phyloP scores from a whole-genome alignment of 2,888 invertebrate species.

The Apoda limacodes region DNA sequence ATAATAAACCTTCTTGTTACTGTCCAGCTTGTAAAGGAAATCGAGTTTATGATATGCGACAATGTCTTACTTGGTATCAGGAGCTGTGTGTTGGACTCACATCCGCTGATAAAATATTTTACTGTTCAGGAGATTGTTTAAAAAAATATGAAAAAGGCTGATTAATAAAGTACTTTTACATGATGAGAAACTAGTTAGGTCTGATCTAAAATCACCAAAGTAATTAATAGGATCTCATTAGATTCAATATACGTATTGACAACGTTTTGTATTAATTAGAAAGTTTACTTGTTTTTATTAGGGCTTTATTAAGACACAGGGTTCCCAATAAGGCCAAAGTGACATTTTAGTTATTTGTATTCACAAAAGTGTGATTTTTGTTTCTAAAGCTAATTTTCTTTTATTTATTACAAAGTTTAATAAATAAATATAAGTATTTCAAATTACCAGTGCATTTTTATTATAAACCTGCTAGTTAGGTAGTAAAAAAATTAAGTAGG shows the following conservation, averaged over 20 bases:
- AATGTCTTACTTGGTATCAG: conserved; percentile 20
- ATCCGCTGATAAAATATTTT: conserved; percentile 19
- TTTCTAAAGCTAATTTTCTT: conserved; percentile 15
- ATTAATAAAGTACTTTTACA: conserved; percentile 7
- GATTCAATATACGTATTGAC: no score
- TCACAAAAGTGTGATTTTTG: conserved; percentile 20
- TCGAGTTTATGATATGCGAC: conserved; percentile 20
- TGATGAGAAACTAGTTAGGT: conserved; percentile 5
- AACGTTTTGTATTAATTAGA: conserved; percentile 11
- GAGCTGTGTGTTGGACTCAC: no score
- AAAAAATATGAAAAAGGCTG: conserved; percentile 15
- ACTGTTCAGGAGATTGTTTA: conserved; percentile 19
- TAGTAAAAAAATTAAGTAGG: conserved; percentile 10
- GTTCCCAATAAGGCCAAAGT: conserved; percentile 17
- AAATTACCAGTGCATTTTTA: conserved; percentile 17
- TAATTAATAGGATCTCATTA: conserved; percentile 13
- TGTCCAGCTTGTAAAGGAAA: conserved; percentile 21
- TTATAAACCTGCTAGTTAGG: conserved; percentile 14
- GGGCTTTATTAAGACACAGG: conserved; percentile 20
- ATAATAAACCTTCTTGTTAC: conserved; percentile 18
- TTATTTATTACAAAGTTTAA: conserved; percentile 17
- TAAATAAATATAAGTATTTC: conserved; percentile 17
- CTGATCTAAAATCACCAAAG: conserved; percentile 8
- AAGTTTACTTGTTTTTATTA: conserved; percentile 14
- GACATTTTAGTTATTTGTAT: conserved; percentile 19